These are phyloP conservation scores for Cuniculus paca DNA, from an alignment of 2,797 vertebrate genomes.

Conservation along the genomic window DNA sequence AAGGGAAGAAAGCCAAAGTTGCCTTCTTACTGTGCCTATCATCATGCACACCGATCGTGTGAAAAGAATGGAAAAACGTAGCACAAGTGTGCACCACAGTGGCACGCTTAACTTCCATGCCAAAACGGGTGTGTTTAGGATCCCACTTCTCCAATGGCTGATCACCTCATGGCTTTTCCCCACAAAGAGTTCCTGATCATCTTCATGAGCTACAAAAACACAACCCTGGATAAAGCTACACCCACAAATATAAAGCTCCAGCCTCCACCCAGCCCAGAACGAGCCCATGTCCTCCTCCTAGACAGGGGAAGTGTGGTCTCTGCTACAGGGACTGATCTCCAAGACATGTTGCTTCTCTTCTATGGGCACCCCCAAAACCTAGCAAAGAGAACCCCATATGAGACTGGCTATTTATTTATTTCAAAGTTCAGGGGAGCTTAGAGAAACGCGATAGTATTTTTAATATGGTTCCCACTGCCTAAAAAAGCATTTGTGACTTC, in stretches of 20 bases:
- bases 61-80: conserved; percentile 11
- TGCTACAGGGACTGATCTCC: not conserved
- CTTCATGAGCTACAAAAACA: not conserved
- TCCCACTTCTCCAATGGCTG: not conserved
- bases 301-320: not conserved
- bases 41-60: not conserved
- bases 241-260: not conserved
- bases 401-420: conserved; percentile 18
- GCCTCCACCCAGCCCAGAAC: not conserved
- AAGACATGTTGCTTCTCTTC: not conserved
- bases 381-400: not conserved
- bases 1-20: not conserved
- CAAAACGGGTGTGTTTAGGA: not conserved
- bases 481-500: conserved; percentile 49
- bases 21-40: not conserved
- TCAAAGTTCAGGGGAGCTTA: conserved; percentile 42
- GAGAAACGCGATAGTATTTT: conserved; percentile 54
- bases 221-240: not conserved
- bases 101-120: not conserved
- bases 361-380: not conserved
- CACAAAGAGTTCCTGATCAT: not conserved
- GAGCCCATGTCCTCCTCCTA: too few species aligned
- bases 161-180: not conserved
- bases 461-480: not conserved
- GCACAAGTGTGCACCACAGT: not conserved